Evolutionary conservation across 2,888 invertebrate species (phyloP), one percentile per base, ranked within the genome.

Genomic region (Cephus spinipes): DNA sequence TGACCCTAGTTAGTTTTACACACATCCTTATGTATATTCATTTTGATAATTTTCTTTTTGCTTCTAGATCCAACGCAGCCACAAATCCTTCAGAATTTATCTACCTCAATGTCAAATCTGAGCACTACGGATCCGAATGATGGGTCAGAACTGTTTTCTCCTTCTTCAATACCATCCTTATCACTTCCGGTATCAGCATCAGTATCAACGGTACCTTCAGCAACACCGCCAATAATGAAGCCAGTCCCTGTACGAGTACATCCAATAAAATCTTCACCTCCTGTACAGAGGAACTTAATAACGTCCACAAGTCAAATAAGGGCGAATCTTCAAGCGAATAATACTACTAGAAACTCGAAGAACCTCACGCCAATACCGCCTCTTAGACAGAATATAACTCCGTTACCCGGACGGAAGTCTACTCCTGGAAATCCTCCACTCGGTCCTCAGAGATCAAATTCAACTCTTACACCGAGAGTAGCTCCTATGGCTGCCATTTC

Each of bases 41-140:
- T 40, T 40, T 40, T 4, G 1, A 40, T 40, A 12, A 40, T 40
- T 4, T 15, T 40, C 76, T 77, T 80, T 81, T 74, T 77, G 73
- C 55, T 88, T 92, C 33, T 86, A 92, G 93, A 93, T 89, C 93
- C 93, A 31, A 86, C 93, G 4, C 92, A 92, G 83, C 93, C 93
- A 6, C 93, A 93, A 87, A 92, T 93, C 80, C 84, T 92, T 33
- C 90, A 91, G 77, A 91, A 89, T 83, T 82, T 91, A 55, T 89
- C 89, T 81, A 91, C 89, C 82, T 91, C 91, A 80, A 87, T 91
- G 87, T 87, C 90, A 33, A 90, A 87, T 79, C 76, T 91, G 74
- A 87, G 84, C 71, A 84, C 82, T 40, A 82, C 77, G 12, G 89
- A 87, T 9, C 80, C 85, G 31, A 40, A 40, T 40, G 12, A 40